These are phyloP conservation scores for Drosophila percnosoma DNA, from an alignment of 2,888 invertebrate genomes.

Conservation along the genomic window DNA sequence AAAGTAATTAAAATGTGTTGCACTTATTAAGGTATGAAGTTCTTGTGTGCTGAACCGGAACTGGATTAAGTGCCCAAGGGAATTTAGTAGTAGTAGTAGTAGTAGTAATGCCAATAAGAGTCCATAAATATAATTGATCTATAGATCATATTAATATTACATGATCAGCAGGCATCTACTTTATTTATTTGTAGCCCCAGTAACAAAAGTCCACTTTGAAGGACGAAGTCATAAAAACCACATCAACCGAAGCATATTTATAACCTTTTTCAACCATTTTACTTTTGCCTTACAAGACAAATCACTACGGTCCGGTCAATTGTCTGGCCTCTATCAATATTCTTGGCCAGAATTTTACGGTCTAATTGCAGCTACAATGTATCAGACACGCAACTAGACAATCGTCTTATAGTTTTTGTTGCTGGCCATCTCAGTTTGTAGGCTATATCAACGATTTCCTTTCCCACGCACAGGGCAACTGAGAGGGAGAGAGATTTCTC, in stretches of 20 bases:
- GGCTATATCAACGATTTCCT: constrained; percentile 65
- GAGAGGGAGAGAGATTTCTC: constrained; percentile 57
- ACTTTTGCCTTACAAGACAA: constrained; percentile 37
- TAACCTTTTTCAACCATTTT: constrained; percentile 19
- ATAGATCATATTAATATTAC: not conserved
- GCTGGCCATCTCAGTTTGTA: constrained; percentile 32
- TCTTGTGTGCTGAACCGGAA: constrained; percentile 12
- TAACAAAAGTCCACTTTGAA: not conserved
- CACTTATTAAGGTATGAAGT: constrained; percentile 10
- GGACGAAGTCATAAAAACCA: constrained; percentile 29
- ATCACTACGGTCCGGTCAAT: constrained; percentile 41
- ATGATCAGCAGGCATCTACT: not conserved
- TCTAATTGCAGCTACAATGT: constrained; percentile 73
- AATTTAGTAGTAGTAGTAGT: not conserved
- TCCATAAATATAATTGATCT: not conserved
- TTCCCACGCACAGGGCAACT: constrained; percentile 68
- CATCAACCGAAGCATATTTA: constrained; percentile 16
- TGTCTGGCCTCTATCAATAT: constrained; percentile 35
- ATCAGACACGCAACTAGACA: constrained; percentile 66
- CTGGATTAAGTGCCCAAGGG: constrained; percentile 12
- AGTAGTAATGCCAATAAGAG: not conserved
- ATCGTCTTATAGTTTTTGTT: constrained; percentile 51
- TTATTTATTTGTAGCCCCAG: not conserved
- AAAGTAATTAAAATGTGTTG: constrained; percentile 25
- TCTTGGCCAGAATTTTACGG: constrained; percentile 72